phyloP scores from a whole-genome alignment of 2,113 vertebrate species.

The Rhabdomys dilectus region DNA sequence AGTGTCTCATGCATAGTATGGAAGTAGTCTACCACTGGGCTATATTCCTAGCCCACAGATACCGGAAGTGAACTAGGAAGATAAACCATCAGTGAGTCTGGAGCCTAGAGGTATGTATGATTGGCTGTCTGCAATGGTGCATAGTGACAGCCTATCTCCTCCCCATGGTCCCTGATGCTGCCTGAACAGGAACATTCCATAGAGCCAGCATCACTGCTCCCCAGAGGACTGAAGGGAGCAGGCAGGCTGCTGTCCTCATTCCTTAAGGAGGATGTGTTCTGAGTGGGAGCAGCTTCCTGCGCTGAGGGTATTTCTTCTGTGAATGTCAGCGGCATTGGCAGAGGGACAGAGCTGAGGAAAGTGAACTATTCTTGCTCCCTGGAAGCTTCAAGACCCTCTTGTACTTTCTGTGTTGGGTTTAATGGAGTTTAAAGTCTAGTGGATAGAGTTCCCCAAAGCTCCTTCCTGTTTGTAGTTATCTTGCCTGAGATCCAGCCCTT shows the following conservation, averaged over 20 bases:
- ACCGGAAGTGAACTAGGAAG: background rate
- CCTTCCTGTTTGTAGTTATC: background rate
- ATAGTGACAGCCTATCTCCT: background rate
- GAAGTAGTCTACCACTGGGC: background rate
- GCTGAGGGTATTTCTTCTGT: background rate
- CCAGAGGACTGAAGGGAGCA: background rate
- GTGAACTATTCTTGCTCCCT: background rate
- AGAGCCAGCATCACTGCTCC: background rate
- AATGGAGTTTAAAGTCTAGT: background rate
- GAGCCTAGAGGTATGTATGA: background rate
- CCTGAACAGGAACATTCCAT: background rate
- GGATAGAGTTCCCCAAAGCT: background rate
- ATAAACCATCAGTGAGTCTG: background rate
- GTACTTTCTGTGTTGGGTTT: rapidly evolving
- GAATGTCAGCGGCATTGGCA: background rate
- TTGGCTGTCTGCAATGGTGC: background rate
- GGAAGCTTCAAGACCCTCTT: background rate
- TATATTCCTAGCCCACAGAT: background rate
- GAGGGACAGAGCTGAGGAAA: background rate
- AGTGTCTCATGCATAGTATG: background rate
- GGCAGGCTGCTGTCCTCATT: background rate
- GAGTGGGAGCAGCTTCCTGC: background rate
- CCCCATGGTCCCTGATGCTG: background rate
- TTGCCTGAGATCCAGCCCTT: background rate
- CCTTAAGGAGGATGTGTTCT: background rate